These are phyloP conservation scores for Aurelia sp. DNA, from an alignment of 30 jellyfish, hydroid and myxozoan genomes.

Conservation along the genomic window DNA sequence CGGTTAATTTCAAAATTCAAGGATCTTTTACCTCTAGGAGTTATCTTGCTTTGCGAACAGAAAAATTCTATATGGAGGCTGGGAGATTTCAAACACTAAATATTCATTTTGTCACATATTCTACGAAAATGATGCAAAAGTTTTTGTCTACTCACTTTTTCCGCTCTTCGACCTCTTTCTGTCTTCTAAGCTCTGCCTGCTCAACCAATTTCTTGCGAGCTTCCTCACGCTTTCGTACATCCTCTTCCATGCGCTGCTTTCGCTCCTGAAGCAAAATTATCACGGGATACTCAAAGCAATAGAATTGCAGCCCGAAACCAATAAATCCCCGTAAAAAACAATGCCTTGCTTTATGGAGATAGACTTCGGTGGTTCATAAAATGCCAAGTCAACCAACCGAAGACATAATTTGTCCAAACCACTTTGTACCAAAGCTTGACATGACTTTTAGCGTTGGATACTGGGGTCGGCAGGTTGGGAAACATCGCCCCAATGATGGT, in stretches of 20 bases:
- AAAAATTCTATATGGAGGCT: too few species aligned
- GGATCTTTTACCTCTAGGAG: too few species aligned
- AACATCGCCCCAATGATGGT: too few species aligned
- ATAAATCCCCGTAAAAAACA: background rate
- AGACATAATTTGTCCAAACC: too few species aligned
- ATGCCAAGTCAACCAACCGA: too few species aligned
- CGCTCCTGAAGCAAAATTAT: constrained; percentile 47
- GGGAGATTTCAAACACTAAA: too few species aligned
- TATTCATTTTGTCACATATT: background rate
- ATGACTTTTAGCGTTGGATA: too few species aligned
- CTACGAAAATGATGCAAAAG: background rate
- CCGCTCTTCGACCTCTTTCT: constrained; percentile 65
- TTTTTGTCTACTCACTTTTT: constrained; percentile 35
- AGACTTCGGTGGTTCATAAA: too few species aligned
- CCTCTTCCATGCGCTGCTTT: constrained; percentile 69
- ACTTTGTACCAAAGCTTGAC: too few species aligned
- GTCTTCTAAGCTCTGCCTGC: constrained; percentile 68
- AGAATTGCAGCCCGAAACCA: background rate
- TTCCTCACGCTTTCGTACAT: constrained; percentile 46
- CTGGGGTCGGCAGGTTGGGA: too few species aligned
- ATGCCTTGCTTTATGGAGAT: background rate
- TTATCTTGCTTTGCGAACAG: too few species aligned
- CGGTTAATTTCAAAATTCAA: too few species aligned
- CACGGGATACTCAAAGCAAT: background rate
- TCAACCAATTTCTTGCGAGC: constrained; percentile 53